Conservation (phyloP, 2,113 vertebrate species). For the Clarias magur region DNA sequence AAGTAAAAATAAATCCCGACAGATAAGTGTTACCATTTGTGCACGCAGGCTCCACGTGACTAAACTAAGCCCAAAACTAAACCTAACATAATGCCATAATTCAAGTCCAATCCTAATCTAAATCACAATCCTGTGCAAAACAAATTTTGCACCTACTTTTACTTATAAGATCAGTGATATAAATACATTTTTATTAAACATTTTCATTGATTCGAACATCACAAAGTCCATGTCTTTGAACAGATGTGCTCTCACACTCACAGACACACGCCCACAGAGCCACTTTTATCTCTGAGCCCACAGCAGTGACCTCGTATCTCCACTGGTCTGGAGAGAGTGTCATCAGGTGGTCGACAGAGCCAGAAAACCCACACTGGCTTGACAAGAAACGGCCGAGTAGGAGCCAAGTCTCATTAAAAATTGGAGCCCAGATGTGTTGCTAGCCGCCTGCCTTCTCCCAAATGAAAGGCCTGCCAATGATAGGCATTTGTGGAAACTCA, state of each 20-base stretch:
- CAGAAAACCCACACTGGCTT: constrained; percentile 43
- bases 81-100: too few species aligned
- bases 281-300: constrained; percentile 41
- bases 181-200: background rate
- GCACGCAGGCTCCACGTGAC: too few species aligned
- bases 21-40: too few species aligned
- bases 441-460: constrained; percentile 57
- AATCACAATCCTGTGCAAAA: background rate
- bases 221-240: background rate
- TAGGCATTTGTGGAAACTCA: constrained; percentile 55
- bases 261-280: constrained; percentile 1
- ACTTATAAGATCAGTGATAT: background rate
- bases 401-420: constrained; percentile 66
- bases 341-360: constrained; percentile 52
- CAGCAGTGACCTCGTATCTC: constrained; percentile 41
- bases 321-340: constrained; percentile 38
- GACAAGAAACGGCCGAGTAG: constrained; percentile 46
- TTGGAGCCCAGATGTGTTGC: constrained; percentile 62
- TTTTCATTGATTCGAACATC: background rate
- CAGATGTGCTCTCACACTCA: constrained; percentile 8
- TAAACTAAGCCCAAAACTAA: background rate
- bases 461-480: constrained; percentile 56
- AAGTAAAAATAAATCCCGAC: too few species aligned
- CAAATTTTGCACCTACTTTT: background rate
- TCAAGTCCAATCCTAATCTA: background rate